Base-by-base conservation (phyloP, 1,140 invertebrate species). In the Neodiprion fabricii region DNA sequence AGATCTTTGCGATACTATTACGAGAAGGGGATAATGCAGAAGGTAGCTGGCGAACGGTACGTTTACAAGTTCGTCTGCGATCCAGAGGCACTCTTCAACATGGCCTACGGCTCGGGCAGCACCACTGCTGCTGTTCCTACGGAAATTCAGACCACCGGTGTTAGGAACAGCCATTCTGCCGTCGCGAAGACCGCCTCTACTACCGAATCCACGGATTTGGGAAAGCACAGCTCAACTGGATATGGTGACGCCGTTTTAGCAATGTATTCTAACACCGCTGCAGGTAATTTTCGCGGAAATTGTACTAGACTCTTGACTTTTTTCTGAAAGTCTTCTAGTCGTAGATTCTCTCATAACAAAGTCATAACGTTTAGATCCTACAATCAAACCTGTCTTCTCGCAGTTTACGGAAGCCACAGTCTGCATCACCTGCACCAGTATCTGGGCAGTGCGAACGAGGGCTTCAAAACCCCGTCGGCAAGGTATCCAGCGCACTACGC, bases 21-120 rank as follows among this genome's bases (percentile, higher is more conserved):
- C 85, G 97, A 99, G 86, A 98, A 98, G 86, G 97, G 97, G 28
- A 99, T 99, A 83, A 99, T 99, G 95, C 97, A 98, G 85, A 99
- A 99, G 89, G 97, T 98, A 0, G 96, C 97, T 72, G 96, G 97
- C 1, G 96, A 98, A 85, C 91, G 97, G 77, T 98, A 98, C 88
- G 97, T 98, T 11, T 98, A 98, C 88, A 97, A 97, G 86, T 98
- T 98, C 84, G 96, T 98, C 0, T 98, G 96, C 87, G 96, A 97
- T 86, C 96, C 96, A 1, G 96, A 98, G 79, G 96, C 96, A 0
- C 89, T 98, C 0, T 97, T 97, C 88, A 96, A 94, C 74, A 96
- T 97, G 94, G 95, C 95, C 7, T 91, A 91, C 81, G 88, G 89
- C 70, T 76, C 82, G 12, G 79, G 78, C n/a, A 61, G 11, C 9